Evolutionary conservation across 1,140 invertebrate species (phyloP), one percentile per base, ranked within the genome.

Genomic region (Ceratoteleas bidentatus): DNA sequence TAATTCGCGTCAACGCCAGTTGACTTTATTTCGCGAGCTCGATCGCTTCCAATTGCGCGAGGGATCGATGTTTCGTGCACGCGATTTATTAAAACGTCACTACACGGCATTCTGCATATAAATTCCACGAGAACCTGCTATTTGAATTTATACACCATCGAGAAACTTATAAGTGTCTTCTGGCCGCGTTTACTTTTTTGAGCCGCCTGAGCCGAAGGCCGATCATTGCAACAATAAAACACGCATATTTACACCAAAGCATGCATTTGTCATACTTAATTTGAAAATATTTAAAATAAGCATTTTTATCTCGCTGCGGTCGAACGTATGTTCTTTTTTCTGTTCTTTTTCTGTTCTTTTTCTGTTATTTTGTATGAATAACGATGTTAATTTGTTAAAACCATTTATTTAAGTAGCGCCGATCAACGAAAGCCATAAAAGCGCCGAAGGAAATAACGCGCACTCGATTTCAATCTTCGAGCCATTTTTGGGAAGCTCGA

Each of bases 21-120:
- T 69, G 57, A 84, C 73, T 84, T 84, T 84, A 76, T 80, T 80
- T 83, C 75, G 69, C 69, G 73, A 56, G 60, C 77, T 65, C 72
- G 72, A 73, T 74, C 56, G 72, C 70, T 64, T 78, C 72, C 76
- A 70, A 74, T 84, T 84, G 73, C 68, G 66, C 73, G 74, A 81
- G 38, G 73, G 58, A 84, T 84, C 73, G 82, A 81, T 81, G 83
- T 74, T 77, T 76, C 69, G 79, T 73, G 69, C 70, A 62, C 74
- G 60, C 78, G 73, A 81, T 75, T 75, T 81, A 84, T 84, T 81
- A 78, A 75, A 75, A 75, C 78, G 65, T 78, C 74, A 66, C 74
- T 70, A 57, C 73, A 64, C 68, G 11, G 61, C 57, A 77, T 72
- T 82, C 73, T 76, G 73, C 80, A 83, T 82, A 82, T 82, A 82